Conservation (phyloP, 2,113 vertebrate genomes). For the Dicaeum eximium region DNA sequence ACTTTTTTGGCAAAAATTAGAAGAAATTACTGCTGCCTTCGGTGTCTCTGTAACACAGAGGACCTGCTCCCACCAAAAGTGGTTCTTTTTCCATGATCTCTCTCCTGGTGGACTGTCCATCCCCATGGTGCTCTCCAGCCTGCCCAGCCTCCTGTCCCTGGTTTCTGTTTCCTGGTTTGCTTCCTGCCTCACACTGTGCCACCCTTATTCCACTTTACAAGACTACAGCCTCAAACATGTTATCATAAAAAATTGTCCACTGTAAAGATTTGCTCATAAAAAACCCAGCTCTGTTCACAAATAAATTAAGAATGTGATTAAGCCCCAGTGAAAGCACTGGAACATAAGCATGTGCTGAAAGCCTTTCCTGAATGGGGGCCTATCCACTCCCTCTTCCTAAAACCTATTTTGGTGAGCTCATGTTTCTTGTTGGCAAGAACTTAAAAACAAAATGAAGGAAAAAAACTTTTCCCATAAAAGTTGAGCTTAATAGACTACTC, state of each 20-base stretch:
- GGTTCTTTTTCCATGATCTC: not conserved
- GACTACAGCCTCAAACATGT: not conserved
- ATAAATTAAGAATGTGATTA: slow-evolving; percentile 57
- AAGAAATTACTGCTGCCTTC: not conserved
- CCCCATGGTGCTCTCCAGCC: accelerated
- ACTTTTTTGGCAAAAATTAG: not conserved
- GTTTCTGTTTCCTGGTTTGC: not conserved
- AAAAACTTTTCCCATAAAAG: slow-evolving; percentile 32
- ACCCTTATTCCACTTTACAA: slow-evolving; percentile 23
- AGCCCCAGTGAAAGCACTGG: slow-evolving; percentile 26
- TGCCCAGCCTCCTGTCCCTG: not conserved
- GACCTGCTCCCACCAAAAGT: accelerated
- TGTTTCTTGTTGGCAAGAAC: slow-evolving; percentile 50
- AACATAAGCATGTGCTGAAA: slow-evolving; percentile 52
- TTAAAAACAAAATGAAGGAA: slow-evolving; percentile 29
- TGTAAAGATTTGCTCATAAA: slow-evolving; percentile 52
- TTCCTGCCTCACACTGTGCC: not conserved
- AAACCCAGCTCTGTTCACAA: slow-evolving; percentile 44
- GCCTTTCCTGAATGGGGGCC: not conserved
- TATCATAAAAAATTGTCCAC: slow-evolving; percentile 46
- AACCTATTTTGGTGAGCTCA: not conserved
- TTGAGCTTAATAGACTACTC: slow-evolving; percentile 21
- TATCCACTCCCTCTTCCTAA: slow-evolving; percentile 2
- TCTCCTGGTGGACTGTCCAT: not conserved
- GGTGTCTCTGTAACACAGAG: not conserved